Base-by-base conservation (phyloP, 2,113 vertebrate species). In the Diphyllodes magnificus region DNA sequence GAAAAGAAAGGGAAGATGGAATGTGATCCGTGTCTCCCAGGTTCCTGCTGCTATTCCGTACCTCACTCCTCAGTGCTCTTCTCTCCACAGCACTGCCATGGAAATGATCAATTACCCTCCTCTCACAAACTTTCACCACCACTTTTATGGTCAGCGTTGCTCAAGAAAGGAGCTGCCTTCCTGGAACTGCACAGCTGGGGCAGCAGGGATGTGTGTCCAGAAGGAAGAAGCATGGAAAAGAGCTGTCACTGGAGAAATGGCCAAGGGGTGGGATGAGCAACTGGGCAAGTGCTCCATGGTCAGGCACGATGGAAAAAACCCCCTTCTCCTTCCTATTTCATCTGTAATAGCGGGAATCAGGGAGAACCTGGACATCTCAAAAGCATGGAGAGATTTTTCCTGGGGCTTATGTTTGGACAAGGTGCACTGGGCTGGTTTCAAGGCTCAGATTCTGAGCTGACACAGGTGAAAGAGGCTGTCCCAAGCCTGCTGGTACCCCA, bases 221-320 rank as follows among this genome's bases (percentile, higher is more conserved):
- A 37, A 30, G 59, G 44, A 81, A 54, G 11, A 50, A 23, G 15
- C 2, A 4, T 1, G 60, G 70, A 8, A 49, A 69, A n/a, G 23
- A 51, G 45, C 16, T 33, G 61, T 10, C 2, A 4, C 1, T 3
- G 7, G 9, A 78, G n/a, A 40, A 45, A 31, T 6, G 35, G 57
- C 51, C 59, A 59, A 66, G 27, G 30, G 22, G 4, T 13, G 37
- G 35, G 11, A 51, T 1, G 18, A 24, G 33, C 44, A 42, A 25
- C 14, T 7, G 24, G 20, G 13, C 19, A 63, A 54, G 33, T 4
- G 22, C 22, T 66, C 33, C 4, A 9, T 0, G 6, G 51, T 10
- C 71, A 88, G 56, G 25, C 15, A 23, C 0, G 1, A 39, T 7
- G 30, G 56, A 6, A 8, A 15, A 65, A 65, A 61, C 35, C 0